Conservation (phyloP, 2,797 vertebrate species). For the Halcyon badia region DNA sequence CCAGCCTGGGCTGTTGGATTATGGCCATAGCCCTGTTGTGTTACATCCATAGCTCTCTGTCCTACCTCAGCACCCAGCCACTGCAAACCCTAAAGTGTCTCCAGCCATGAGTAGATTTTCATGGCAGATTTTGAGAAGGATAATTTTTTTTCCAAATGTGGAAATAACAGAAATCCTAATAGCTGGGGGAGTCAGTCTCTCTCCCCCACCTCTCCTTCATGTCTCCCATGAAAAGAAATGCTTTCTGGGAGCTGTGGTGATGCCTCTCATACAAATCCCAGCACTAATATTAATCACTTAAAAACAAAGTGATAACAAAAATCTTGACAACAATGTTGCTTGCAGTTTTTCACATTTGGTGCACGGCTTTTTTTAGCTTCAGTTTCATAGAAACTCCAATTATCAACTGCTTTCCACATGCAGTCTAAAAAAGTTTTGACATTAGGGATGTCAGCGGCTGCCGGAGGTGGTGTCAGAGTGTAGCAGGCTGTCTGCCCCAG, state of each 20-base stretch:
- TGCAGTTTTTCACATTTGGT: not conserved
- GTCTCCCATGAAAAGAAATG: not conserved
- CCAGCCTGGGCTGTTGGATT: not conserved
- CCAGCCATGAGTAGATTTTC: not conserved
- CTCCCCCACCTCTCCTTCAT: not conserved
- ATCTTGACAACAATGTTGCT: not conserved
- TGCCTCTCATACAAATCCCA: not conserved
- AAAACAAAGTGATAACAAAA: not conserved
- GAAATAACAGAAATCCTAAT: not conserved
- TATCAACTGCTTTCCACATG: constrained; percentile 19
- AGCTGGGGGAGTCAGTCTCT: not conserved
- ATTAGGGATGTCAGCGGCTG: constrained; percentile 24
- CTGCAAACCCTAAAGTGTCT: not conserved
- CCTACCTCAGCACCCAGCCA: not conserved
- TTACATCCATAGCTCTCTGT: accelerated
- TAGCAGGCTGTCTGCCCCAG: not conserved
- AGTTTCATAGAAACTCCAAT: not conserved
- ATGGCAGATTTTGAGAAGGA: not conserved
- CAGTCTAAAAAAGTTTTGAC: constrained; percentile 46
- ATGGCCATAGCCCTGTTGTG: too few species aligned
- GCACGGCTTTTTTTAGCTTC: not conserved
- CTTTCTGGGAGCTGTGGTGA: not conserved
- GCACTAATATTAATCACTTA: not conserved
- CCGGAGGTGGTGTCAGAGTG: constrained; percentile 42
- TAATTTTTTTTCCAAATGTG: not conserved